Evolutionary conservation across 2,113 vertebrate species (phyloP).

Genomic region (Otis tarda): DNA sequence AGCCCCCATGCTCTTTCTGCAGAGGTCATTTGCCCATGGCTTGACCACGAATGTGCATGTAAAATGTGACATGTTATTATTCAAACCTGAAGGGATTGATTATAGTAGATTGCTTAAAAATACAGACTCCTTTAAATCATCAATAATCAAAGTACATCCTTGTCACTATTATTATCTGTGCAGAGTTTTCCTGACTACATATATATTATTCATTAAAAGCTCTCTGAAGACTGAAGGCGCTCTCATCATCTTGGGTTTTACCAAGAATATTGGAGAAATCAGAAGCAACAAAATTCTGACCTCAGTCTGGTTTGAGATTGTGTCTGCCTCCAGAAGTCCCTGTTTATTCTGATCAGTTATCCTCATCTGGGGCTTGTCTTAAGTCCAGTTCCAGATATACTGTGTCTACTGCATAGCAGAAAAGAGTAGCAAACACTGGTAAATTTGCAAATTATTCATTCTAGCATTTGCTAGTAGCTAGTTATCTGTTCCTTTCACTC

Average conservation of each 20-base stretch:
- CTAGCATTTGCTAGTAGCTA: not conserved
- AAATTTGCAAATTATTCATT: not conserved
- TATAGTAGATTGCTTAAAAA: conserved; percentile 15
- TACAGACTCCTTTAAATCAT: not conserved
- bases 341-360: not conserved
- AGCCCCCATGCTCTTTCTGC: not conserved
- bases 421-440: not conserved
- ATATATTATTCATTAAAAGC: not conserved
- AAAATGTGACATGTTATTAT: conserved; percentile 13
- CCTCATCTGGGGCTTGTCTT: not conserved
- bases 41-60: not conserved
- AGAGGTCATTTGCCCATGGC: not conserved
- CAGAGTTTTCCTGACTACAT: not conserved
- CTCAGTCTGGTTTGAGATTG: not conserved
- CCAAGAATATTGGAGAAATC: not conserved
- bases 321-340: not conserved
- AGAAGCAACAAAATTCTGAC: not conserved
- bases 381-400: not conserved
- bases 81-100: not conserved
- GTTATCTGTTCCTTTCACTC: not conserved
- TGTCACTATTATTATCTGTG: not conserved
- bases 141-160: conserved; percentile 37
- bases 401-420: not conserved
- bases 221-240: not conserved
- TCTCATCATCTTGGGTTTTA: not conserved